Percentiles rank a stretch among this genome's conserved stretches.
phyloP scores from a whole-genome alignment of 2,797 vertebrate species.

The Serranus cabrilla region DNA sequence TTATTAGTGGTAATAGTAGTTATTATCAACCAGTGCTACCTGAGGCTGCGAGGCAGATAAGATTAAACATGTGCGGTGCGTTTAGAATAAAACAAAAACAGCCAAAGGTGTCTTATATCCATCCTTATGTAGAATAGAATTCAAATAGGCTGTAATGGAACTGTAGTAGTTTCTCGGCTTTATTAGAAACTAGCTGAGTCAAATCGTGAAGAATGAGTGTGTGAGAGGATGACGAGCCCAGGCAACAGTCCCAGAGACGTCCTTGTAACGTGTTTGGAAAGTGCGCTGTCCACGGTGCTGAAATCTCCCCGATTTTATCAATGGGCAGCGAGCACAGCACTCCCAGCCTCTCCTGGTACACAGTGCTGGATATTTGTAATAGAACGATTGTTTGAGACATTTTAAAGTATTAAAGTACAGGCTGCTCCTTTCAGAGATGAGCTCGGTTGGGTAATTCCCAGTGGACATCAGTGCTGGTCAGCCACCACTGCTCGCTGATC shows the following conservation, averaged over 20 bases:
- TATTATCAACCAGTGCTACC: background rate
- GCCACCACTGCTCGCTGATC: background rate
- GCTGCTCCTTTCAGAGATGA: background rate
- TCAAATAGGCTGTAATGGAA: background rate
- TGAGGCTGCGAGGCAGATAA: background rate
- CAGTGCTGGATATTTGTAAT: background rate
- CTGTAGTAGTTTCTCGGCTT: background rate
- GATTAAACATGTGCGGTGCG: background rate
- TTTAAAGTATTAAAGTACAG: background rate
- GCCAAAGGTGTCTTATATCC: background rate
- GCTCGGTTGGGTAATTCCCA: background rate
- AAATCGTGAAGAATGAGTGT: slow-evolving; percentile 25
- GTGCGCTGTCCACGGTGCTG: slow-evolving; percentile 90
- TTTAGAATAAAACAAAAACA: slow-evolving; percentile 3
- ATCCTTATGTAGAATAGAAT: slow-evolving; percentile 28
- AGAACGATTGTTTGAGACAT: background rate
- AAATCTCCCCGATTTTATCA: slow-evolving; percentile 64
- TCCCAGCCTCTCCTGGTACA: background rate
- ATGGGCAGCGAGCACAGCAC: slow-evolving; percentile 27
- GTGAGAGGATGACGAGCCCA: slow-evolving; percentile 22
- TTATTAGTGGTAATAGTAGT: background rate
- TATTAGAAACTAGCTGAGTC: slow-evolving; percentile 9
- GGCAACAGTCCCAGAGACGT: slow-evolving; percentile 49
- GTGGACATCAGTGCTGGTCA: background rate
- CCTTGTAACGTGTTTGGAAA: slow-evolving; percentile 43